Evolutionary conservation across 2,797 vertebrate genomes (phyloP).

Genomic region (Rallus crepitans): DNA sequence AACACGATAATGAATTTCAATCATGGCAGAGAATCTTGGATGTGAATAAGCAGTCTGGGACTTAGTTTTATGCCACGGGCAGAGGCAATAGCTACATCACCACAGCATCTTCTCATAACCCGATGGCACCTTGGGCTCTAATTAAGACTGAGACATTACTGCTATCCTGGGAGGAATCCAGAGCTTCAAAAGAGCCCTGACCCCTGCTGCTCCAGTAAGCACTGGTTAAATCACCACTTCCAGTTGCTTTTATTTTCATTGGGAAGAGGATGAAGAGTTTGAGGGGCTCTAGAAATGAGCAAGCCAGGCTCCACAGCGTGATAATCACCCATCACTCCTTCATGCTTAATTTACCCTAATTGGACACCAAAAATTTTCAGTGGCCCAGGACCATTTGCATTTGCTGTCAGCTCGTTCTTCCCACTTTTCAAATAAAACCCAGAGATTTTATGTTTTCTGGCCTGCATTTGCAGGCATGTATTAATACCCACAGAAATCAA

Average conservation of each 20-base stretch:
- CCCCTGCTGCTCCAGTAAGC: background rate
- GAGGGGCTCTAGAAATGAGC: background rate
- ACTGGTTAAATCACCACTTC: background rate
- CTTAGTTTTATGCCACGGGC: background rate
- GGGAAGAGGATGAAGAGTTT: background rate
- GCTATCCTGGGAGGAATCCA: background rate
- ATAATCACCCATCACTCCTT: background rate
- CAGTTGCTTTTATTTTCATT: background rate
- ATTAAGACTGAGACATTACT: background rate
- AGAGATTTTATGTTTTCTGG: background rate
- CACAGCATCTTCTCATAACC: background rate
- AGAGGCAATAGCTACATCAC: background rate
- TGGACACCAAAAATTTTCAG: background rate
- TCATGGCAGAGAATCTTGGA: background rate
- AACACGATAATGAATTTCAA: background rate
- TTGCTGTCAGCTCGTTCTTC: background rate
- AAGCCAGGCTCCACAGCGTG: background rate
- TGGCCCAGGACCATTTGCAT: fast-evolving
- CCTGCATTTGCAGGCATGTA: background rate
- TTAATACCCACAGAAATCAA: background rate
- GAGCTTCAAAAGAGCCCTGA: background rate
- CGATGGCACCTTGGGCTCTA: background rate
- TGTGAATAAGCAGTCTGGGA: background rate
- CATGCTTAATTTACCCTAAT: background rate
- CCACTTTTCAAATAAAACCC: background rate